Base-by-base conservation (phyloP, 2,888 invertebrate species). In the Tipula lateralis region DNA sequence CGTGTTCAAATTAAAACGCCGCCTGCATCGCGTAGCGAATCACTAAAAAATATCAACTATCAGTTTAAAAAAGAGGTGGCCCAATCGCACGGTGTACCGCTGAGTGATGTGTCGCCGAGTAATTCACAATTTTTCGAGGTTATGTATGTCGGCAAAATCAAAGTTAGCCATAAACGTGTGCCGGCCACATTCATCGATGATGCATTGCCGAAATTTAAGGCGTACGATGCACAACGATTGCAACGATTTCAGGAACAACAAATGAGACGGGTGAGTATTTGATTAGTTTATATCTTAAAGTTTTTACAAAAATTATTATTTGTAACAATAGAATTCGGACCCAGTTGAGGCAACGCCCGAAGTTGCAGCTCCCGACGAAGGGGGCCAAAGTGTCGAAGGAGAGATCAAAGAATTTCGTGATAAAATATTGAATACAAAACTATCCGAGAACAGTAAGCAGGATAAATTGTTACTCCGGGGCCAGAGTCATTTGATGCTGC, bases 121-220 rank as follows among this genome's bases (percentile, higher is more conserved):
- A 96, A 96, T 86, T 96, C 96, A 29, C 96, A 96, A 89, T 96
- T 96, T 90, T 96, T 96, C 88, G 96, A 97, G 92, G 96, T 95
- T 2, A 91, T 97, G 86, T 98, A 98, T 89, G 94, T 98, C 83
- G 98, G 98, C 0, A 96, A 97, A 91, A 96, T 97, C 83, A 94
- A 95, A 86, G 96, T 97, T 6, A 50, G 44, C 7, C 84, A 84
- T 84, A 44, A 44, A 16, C 29, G 50, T n/a, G 95, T 96, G 0
- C 95, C 97, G 0, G 95, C 96, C 86, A 93, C 95, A 0, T 94
- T 98, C 87, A 96, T 98, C 87, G 98, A 98, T 88, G 97, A 97
- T 88, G 96, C 97, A 1, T 91, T 98, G 85, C 93, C 94, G 85
- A 96, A 96, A 89, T 96, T 98, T 87, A 93, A 94, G 86, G 93